Evolutionary conservation across 2,797 vertebrate species (phyloP), one percentile per base, ranked within the genome.

Genomic region (Macrochelys suwanniensis): DNA sequence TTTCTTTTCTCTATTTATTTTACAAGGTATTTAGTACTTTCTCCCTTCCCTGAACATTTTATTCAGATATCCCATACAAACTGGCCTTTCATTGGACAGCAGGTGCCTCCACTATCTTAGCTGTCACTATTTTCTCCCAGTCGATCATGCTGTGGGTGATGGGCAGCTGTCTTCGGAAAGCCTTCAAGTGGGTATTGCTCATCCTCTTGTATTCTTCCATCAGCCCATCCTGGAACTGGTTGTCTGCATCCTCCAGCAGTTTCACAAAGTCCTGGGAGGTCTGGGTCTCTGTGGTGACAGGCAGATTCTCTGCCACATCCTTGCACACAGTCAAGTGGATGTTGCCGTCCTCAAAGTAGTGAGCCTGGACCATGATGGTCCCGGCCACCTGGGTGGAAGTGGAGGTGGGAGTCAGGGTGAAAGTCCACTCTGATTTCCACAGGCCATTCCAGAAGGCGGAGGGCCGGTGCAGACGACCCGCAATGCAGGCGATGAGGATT

Each of bases 381-480:
- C 92, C 94, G 0, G 53, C 50, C 50, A 94, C 89, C 17, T 89
- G 71, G 2, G 92, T 92, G 28, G 82, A 87, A 16, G 87, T n/a
- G 33, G 85, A 84, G 15, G 76, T 28, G 13, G 90, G 85, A 17
- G 26, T 83, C 37, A 93, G 26, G 37, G 87, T 76, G n/a, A 95
- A 94, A 47, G 71, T 81, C 87, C 80, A 90, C 25, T 91, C 89
- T 31, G 65, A 50, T 57, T 82, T 95, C 91, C 88, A 93, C 25
- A 82, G 37, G 49, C 93, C 53, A 31, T 89, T 90, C 84, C 83
- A 90, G 81, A 95, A 95, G 7, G 94, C 74, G 5, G 87, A 92
- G 7, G 92, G 15, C 47, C 53, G 84, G 83, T 87, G 19, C 37
- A 10, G 81, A 31, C 79, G 84, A 45, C 76, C 77, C 45, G 89